Evolutionary conservation across 2,888 invertebrate genomes (phyloP).

Genomic region (Pyralis farinalis): DNA sequence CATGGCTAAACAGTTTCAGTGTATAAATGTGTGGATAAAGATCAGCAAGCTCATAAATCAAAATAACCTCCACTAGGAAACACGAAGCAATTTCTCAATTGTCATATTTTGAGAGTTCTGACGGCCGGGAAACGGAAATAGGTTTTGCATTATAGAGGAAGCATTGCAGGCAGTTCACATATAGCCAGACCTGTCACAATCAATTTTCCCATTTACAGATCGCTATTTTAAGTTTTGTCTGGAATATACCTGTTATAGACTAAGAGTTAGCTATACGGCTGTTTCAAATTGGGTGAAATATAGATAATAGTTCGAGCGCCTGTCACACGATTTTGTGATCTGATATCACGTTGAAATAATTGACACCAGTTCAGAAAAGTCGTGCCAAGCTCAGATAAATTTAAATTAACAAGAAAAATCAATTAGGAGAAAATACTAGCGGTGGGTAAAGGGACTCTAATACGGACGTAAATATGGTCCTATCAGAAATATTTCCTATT

Average conservation of each 20-base stretch:
- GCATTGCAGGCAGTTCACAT: slow-evolving; percentile 46
- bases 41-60: slow-evolving; percentile 26
- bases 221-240: slow-evolving; percentile 65
- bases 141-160: slow-evolving; percentile 57
- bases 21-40: slow-evolving; percentile 4
- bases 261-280: slow-evolving; percentile 25
- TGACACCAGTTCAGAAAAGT: too few species aligned
- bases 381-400: too few species aligned
- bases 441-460: too few species aligned
- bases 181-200: slow-evolving; percentile 67
- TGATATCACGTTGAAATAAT: too few species aligned
- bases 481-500: too few species aligned
- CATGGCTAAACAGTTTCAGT: not conserved
- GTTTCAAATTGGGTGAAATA: too few species aligned
- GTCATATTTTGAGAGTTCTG: slow-evolving; percentile 43
- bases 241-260: slow-evolving; percentile 33
- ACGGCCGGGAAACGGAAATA: slow-evolving; percentile 49
- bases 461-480: too few species aligned
- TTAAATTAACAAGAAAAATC: too few species aligned
- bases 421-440: too few species aligned
- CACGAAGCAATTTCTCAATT: slow-evolving; percentile 42
- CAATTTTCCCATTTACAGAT: slow-evolving; percentile 69
- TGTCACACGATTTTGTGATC: too few species aligned
- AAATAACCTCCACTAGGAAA: slow-evolving; percentile 32
- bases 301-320: too few species aligned